Evolutionary conservation across 2,888 invertebrate species (phyloP).

Genomic region (Trisateles emortualis): DNA sequence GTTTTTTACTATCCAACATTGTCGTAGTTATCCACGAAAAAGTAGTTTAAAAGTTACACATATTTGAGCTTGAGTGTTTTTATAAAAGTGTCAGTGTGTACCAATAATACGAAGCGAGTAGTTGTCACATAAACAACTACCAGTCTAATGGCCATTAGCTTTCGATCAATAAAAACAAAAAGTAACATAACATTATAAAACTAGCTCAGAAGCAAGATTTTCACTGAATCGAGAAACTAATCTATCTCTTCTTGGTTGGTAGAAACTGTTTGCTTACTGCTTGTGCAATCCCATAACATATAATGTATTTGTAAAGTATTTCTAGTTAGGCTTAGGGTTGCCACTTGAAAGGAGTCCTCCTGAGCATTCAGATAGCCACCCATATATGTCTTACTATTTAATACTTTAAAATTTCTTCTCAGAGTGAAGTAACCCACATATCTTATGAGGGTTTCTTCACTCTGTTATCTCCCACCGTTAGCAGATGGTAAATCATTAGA

Average conservation of each 20-base stretch:
- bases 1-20: no score
- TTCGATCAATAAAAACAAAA: neutral
- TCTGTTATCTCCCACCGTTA: no score
- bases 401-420: no score
- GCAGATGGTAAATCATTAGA: no score
- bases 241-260: neutral
- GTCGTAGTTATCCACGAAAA: no score
- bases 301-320: conserved; percentile 14
- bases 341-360: no score
- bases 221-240: neutral
- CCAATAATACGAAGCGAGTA: neutral
- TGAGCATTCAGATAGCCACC: no score
- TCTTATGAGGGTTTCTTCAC: no score
- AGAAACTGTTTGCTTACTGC: conserved; percentile 11
- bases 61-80: neutral
- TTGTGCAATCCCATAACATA: conserved; percentile 23
- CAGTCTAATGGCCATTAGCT: neutral
- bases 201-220: neutral
- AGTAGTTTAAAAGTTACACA: no score
- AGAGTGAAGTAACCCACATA: no score
- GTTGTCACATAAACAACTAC: neutral
- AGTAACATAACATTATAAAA: neutral
- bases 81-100: neutral
- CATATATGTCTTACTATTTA: no score
- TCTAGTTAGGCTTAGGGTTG: conserved; percentile 15